Conservation (phyloP, 2,888 invertebrate species). For the Acronicta alni region DNA sequence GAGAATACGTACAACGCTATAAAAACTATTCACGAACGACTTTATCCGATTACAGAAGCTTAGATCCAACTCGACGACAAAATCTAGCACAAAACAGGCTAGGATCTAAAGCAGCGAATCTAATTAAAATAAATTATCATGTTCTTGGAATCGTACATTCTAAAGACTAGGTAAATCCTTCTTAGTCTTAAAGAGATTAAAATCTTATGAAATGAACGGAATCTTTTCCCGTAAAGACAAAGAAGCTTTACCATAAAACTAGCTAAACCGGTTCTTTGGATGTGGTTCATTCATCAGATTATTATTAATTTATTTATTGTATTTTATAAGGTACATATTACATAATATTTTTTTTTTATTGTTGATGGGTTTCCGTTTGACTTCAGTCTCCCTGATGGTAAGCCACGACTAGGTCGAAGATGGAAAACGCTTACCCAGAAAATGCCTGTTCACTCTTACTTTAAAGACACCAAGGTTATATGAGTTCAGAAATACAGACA, state of each 20-base stretch:
- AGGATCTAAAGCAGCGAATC: not conserved
- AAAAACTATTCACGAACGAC: constrained; percentile 14
- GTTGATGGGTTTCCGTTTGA: too few species aligned
- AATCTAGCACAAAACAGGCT: not conserved
- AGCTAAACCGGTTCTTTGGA: too few species aligned
- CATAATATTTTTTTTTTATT: too few species aligned
- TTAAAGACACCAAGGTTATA: too few species aligned
- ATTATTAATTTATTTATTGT: too few species aligned
- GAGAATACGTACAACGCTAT: not conserved
- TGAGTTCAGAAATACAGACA: too few species aligned
- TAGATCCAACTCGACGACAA: not conserved
- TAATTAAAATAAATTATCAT: constrained; percentile 9
- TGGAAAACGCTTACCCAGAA: too few species aligned
- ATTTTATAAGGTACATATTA: too few species aligned
- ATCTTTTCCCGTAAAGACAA: not conserved
- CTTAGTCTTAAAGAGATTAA: not conserved
- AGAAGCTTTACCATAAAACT: not conserved
- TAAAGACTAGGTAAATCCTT: not conserved
- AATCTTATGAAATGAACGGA: not conserved
- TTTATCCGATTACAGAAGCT: constrained; percentile 25
- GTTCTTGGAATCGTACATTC: not conserved
- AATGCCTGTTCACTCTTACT: too few species aligned
- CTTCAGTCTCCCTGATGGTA: too few species aligned
- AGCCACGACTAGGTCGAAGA: too few species aligned
- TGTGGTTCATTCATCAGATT: too few species aligned